Base-by-base conservation (phyloP, 2,797 vertebrate genomes). In the Melanotaenia trifasciata region DNA sequence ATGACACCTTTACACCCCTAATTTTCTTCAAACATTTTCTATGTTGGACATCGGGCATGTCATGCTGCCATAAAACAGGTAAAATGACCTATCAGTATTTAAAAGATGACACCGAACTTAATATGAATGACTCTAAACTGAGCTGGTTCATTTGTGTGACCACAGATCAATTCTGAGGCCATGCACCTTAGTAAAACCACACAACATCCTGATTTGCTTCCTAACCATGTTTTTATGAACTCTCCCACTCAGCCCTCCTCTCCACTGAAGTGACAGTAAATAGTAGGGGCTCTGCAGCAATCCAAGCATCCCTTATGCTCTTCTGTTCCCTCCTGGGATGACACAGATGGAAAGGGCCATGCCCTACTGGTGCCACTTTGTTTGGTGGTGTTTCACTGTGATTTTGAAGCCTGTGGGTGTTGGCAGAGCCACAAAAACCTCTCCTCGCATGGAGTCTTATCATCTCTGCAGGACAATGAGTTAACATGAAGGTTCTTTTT, bases 361-460 rank as follows among this genome's bases (percentile, higher is more conserved):
- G 70, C 58, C 79, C 84, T 62, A 72, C 64, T 63, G 71, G 60
- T 78, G 79, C 61, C 73, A 64, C 77, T 87, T 81, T 88, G 85
- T 74, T 76, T 73, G 70, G 47, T 78, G 81, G 57, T 66, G 78
- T 78, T 84, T 67, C 26, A 1, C 81, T 80, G 80, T 79, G 83
- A 84, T 88, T 80, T 57, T 67, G 67, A 67, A 76, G 85, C 72
- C 75, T 72, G 76, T 76, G 81, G 82, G 83, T 36, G 28, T 80
- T 88, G 84, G 87, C 83, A 62, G 70, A 70, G 50, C 70, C 74
- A 74, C 86, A 85, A 56, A 86, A 79, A 68, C 64, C 74, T 81
- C 72, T 56, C 6, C 79, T 84, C 77, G 70, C 81, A 60, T 50
- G 57, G 62, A 68, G 70, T 63, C 47, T 8, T 53, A 79, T 84